Evolutionary conservation across 2,888 invertebrate species (phyloP).

Genomic region (Drosophila longiperda): DNA sequence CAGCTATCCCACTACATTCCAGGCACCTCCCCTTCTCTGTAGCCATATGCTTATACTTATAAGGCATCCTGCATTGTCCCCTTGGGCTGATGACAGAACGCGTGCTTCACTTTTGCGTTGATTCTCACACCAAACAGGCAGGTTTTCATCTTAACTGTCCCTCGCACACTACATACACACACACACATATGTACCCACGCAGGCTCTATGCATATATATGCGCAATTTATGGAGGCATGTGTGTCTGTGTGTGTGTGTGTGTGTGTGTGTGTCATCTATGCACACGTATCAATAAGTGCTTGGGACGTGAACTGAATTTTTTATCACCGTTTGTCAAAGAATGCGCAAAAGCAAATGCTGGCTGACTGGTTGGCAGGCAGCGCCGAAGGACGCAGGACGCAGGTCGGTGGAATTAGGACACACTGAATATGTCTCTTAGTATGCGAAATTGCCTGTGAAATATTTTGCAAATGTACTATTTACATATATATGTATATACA

Average conservation of each 20-base stretch:
- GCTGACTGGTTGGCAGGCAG: conserved; percentile 7
- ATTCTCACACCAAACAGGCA: conserved; percentile 26
- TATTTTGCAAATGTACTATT: conserved; percentile 60
- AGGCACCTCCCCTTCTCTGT: background rate
- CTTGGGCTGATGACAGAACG: conserved; percentile 64
- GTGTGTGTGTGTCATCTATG: conserved; percentile 70
- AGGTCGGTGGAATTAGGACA: conserved; percentile 8
- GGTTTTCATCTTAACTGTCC: conserved; percentile 49
- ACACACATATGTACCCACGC: conserved; percentile 1
- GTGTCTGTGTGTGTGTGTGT: conserved; percentile 44
- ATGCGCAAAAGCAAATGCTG: conserved; percentile 71
- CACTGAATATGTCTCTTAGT: conserved; percentile 54
- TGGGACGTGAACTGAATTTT: conserved; percentile 78
- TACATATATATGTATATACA: conserved; percentile 19
- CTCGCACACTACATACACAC: conserved; percentile 14
- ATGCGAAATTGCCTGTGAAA: conserved; percentile 77
- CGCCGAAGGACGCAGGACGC: conserved; percentile 24
- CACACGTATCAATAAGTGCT: conserved; percentile 80
- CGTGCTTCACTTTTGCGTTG: conserved; percentile 32
- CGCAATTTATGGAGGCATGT: conserved; percentile 59
- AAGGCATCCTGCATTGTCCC: conserved; percentile 52
- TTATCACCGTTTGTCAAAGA: conserved; percentile 64
- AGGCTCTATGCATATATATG: conserved; percentile 69
- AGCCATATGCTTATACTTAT: background rate
- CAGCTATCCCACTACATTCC: background rate